phyloP scores from a whole-genome alignment of 2,113 vertebrate species.

The Pitta sordida region DNA sequence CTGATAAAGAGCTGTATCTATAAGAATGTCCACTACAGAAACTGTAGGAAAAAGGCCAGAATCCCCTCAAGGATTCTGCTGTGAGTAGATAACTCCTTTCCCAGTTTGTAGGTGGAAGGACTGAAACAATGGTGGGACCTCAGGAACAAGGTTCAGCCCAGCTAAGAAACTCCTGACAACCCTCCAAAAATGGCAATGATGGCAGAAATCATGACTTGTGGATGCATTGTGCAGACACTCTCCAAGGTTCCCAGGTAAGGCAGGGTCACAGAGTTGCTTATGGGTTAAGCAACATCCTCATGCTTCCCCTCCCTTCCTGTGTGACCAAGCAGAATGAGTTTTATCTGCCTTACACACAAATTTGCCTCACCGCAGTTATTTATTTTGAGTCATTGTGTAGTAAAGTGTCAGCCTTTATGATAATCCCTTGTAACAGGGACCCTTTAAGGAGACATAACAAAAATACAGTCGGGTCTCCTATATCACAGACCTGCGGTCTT shows the following conservation, averaged over 20 bases:
- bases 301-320: not conserved
- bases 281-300: not conserved
- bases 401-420: not conserved
- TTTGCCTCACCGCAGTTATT: not conserved
- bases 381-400: not conserved
- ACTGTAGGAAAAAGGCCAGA: not conserved
- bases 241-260: not conserved
- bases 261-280: not conserved
- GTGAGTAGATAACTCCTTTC: rapidly evolving
- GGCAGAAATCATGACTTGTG: not conserved
- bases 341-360: not conserved
- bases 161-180: not conserved
- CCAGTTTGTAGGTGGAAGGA: not conserved
- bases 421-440: not conserved
- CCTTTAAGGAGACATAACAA: not conserved
- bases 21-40: not conserved
- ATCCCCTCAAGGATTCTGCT: not conserved
- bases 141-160: not conserved
- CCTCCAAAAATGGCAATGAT: not conserved
- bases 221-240: not conserved
- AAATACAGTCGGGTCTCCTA: too few species aligned
- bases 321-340: not conserved
- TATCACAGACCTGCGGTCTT: too few species aligned
- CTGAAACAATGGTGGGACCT: not conserved
- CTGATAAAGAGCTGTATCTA: not conserved